Evolutionary conservation across 37 sponge, comb jelly and placozoan genomes (phyloP), one percentile per base, ranked within the genome.

Genomic region (Ephydatia muelleri): DNA sequence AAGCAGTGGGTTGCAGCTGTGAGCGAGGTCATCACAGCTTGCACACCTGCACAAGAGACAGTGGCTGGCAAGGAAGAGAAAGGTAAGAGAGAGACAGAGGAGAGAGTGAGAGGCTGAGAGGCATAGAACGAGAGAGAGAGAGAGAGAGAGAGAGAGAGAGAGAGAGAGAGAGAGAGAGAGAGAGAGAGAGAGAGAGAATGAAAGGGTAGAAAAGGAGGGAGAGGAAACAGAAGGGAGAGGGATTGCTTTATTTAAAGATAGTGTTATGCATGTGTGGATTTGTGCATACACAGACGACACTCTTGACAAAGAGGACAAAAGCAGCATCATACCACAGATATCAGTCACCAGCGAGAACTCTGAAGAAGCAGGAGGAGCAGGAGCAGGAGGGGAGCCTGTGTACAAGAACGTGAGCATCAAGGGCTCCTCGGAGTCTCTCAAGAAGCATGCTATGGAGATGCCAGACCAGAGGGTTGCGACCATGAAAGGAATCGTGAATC

Each of bases 401-500:
- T 33, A 37, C 47, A 35, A 9, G 13, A 57, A 57, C 57, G 57
- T 57, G 57, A 57, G 57, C 57, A 57, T 57, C 57, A 57, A 57
- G 57, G 57, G 57, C 1, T 57, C 57, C 1, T 14, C 9, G 57
- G 57, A 57, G 0, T 57, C 57, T 1, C 57, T 57, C 12, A 57
- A n/a, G 38, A 86, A 79, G 49, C 33, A 34, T 21, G 64, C 32
- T 22, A 72, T 49, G 68, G 79, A 77, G 49, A 49, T 90, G 70
- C 90, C 90, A 5, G 82, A 80, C 35, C 86, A 85, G 21, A 80
- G 78, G 6, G 80, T 84, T 9, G 65, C 34, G 31, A 34, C 33
- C 12, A 81, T 85, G 70, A 90, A 90, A 70, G 86, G 90, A 29
- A 78, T 85, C 36, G 23, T 90, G 33, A 43, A 85, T 35, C 64